Evolutionary conservation across 2,113 vertebrate species (phyloP).

Genomic region (Aplodontia rufa): DNA sequence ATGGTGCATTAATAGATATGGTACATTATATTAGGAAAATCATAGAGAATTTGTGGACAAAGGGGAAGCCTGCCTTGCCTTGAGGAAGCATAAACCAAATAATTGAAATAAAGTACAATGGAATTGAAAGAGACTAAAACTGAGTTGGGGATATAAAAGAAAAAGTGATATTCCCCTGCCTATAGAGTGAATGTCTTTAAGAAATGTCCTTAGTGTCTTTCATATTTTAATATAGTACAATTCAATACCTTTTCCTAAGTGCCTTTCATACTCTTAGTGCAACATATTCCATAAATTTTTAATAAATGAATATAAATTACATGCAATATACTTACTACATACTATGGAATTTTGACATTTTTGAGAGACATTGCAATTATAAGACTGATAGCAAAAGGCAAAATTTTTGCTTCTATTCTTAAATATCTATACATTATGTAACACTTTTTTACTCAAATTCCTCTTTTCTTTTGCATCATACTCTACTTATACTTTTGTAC

Average conservation of each 20-base stretch:
- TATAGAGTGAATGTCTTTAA: neutral
- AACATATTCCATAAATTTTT: slow-evolving; percentile 48
- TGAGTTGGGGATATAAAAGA: neutral
- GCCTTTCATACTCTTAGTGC: neutral
- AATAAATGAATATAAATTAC: slow-evolving; percentile 65
- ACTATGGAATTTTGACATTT: neutral
- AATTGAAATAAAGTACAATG: neutral
- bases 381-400: neutral
- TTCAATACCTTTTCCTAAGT: neutral
- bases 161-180: neutral
- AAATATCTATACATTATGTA: neutral
- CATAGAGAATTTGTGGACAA: neutral
- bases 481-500: slow-evolving; percentile 4
- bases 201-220: neutral
- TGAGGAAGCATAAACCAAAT: slow-evolving; percentile 1
- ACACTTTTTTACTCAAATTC: neutral
- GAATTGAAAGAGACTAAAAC: neutral
- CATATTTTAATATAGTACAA: neutral
- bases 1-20: neutral
- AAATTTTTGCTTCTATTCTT: neutral
- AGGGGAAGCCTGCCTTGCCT: neutral
- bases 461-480: neutral
- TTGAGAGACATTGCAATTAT: neutral
- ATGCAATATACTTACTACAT: neutral
- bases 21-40: neutral